Conservation (phyloP, 2,113 vertebrate species). For the Rattus norvegicus region GRCr8 NC_086020.1:175964501-175965000, state of each 20-base stretch:
- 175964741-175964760: neutral
- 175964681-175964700: neutral
- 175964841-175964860: constrained; percentile 58
- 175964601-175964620: constrained; percentile 37
- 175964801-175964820: neutral
- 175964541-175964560: constrained; percentile 13
- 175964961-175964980: constrained; percentile 81
- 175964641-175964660: neutral
- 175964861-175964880: constrained; percentile 61
- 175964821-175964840: neutral
- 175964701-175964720: neutral
- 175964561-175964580: neutral
- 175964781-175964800: neutral
- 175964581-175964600: constrained; percentile 34
- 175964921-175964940: constrained; percentile 86
- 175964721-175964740: neutral
- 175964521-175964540: constrained; percentile 36
- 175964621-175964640: neutral
- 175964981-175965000: constrained; percentile 54
- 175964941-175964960: constrained; percentile 80
- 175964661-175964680: neutral
- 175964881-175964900: constrained; percentile 74
- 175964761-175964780: neutral
- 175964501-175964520: neutral
- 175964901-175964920: constrained; percentile 82